Evolutionary conservation across 2,888 invertebrate species (phyloP), one percentile per base, ranked within the genome.

Genomic region (Steinernema scapterisci): DNA sequence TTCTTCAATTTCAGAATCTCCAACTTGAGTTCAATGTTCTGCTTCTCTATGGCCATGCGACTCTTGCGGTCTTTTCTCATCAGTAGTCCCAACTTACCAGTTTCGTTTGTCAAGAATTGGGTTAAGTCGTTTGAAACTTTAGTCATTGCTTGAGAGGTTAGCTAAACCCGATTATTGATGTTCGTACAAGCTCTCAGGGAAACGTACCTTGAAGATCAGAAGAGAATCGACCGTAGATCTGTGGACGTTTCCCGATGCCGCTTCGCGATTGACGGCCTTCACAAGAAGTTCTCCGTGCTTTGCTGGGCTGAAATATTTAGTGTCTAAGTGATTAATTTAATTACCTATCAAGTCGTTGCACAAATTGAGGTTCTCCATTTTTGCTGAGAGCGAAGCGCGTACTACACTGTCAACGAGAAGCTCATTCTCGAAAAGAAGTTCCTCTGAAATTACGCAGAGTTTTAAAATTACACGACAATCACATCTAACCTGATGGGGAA

Each of bases 11-110:
- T 63, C 63, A 63, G 7, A 5, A 63, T 25, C 5, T 63, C 31
- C 31, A 63, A 31, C 16, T 63, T 63, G 16, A 63, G 63, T 38
- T 63, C 63, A 6, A 63, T 31, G 31, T 38, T 63, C 38, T 63
- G 27, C 31, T 31, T 63, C 63, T 63, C 31, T 2, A 63, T 25
- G 16, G 31, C 38, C 9, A 63, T 63, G 16, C 63, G 11, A 25
- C 9, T 31, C 16, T 63, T 27, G 31, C 16, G 31, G 27, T 63
- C 63, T 27, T 63, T 38, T 5, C 16, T 9, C 27, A 63, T 25
- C 13, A 31, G n/a, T 3, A 5, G 6, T 1, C 31, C 19, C 63
- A 63, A 31, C 27, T 27, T 63, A 2, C 63, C 16, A 27, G 27
- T 16, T 27, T 63, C 31, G 31, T 38, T 63, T 25, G 63, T 63